Evolutionary conservation across 1,140 invertebrate genomes (phyloP), one percentile per base, ranked within the genome.

Genomic region (Drosophila obscura): DNA sequence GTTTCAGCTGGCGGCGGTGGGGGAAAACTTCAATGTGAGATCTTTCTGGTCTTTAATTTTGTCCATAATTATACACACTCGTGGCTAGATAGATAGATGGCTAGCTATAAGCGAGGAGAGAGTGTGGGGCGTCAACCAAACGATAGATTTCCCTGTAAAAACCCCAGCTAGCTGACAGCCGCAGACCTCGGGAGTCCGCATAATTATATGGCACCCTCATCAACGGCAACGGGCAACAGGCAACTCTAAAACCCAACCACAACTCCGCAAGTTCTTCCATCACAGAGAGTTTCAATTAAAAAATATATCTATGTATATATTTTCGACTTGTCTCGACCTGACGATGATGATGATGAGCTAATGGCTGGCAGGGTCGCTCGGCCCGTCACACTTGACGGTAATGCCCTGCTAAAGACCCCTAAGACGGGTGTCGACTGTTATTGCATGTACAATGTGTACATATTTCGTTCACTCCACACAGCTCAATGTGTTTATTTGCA

Each of bases 161-260:
- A 79, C 75, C 57, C 49, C 73, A 69, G 61, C 65, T 59, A 62
- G 72, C 80, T 83, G 52, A 62, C 50, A 61, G 58, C 39, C 50
- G 45, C 51, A 73, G 46, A 39, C 39, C n/a, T 15, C 24, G 15
- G 63, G 74, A 63, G 31, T 15, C 60, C 26, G 58, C 4, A 39
- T 85, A 79, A 85, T 85, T 85, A 87, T 63, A 41, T 51, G 64
- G 55, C 56, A 85, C 83, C 82, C 82, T 85, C 83, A 76, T 85
- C 82, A 85, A 81, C 60, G 52, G 53, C 68, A 62, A 39, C 24
- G 35, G 3, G 24, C 31, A 49, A 66, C 39, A 24, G 22, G 22
- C 22, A 24, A 24, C 22, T 24, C 22, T 24, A 6, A 28, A 31
- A 7, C 8, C 31, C 46, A 45, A 44, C 13, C 28, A 28, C 8